Conservation (phyloP, 2,797 vertebrate species). For the Clarias pachynema region DNA sequence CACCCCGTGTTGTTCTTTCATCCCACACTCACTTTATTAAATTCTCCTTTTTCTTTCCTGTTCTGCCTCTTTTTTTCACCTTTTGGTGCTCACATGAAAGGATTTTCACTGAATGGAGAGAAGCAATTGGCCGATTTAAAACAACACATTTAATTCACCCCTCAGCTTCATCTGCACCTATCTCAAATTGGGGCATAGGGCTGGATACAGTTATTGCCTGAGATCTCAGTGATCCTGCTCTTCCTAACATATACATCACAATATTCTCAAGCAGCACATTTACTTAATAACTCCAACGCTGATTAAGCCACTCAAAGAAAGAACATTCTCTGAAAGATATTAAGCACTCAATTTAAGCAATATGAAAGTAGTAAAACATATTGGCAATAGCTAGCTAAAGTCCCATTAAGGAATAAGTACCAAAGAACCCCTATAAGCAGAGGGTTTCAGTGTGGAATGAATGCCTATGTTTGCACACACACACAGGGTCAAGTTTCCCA, state of each 20-base stretch:
- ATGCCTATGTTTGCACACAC: not conserved
- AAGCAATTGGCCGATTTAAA: not conserved
- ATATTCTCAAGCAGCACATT: slow-evolving; percentile 35
- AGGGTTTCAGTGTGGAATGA: not conserved
- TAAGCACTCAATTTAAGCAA: not conserved
- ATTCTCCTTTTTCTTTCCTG: slow-evolving; percentile 38
- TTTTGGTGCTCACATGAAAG: slow-evolving; percentile 24
- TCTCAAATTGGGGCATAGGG: not conserved
- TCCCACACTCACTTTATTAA: slow-evolving; percentile 64
- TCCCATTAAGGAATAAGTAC: not conserved
- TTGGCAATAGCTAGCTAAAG: not conserved
- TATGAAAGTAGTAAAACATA: not conserved
- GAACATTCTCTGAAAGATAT: not conserved
- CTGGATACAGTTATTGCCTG: not conserved
- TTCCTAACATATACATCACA: slow-evolving; percentile 18
- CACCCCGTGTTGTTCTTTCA: slow-evolving; percentile 56
- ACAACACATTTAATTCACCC: slow-evolving; percentile 2
- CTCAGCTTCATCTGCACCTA: slow-evolving; percentile 10
- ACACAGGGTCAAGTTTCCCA: not conserved
- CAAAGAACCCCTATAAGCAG: not conserved
- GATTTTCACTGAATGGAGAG: slow-evolving; percentile 17
- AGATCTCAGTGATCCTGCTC: not conserved
- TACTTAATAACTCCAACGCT: not conserved
- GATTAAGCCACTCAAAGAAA: not conserved
- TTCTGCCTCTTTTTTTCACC: slow-evolving; percentile 40